Conservation (phyloP, 2,888 invertebrate species). For the Agrochola circellaris region DNA sequence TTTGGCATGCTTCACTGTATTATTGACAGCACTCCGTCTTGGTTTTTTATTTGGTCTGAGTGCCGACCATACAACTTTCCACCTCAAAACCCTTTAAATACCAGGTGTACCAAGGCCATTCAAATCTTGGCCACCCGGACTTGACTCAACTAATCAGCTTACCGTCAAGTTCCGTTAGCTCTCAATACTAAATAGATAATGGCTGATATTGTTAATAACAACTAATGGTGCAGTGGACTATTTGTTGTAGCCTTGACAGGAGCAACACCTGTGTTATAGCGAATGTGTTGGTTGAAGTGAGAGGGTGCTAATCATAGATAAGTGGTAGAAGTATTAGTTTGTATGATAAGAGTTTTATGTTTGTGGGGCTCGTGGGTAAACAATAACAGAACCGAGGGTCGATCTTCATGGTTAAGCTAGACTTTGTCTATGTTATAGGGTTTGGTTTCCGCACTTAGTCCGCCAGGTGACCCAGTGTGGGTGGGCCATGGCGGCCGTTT, state of each 20-base stretch:
- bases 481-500: no score
- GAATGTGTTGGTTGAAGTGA: conserved; percentile 52
- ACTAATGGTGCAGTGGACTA: conserved; percentile 30
- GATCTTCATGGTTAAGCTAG: no score
- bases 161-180: conserved; percentile 38
- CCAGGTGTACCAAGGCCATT: conserved; percentile 28
- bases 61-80: neutral
- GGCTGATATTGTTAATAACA: conserved; percentile 42
- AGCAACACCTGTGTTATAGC: conserved; percentile 59
- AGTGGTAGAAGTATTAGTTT: conserved; percentile 25
- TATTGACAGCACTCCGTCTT: no score
- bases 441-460: no score
- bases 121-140: conserved; percentile 50
- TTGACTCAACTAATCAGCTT: conserved; percentile 17
- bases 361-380: no score
- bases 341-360: no score
- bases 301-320: conserved; percentile 19
- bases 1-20: no score
- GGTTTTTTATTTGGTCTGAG: no score
- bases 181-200: conserved; percentile 37
- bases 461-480: no score
- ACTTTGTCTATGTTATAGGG: no score
- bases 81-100: conserved; percentile 1
- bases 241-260: conserved; percentile 51
- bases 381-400: no score